Percentiles rank a stretch among this genome's conserved stretches.
phyloP scores from a whole-genome alignment of 2,888 invertebrate genomes.

The Cephonodes hylas region DNA sequence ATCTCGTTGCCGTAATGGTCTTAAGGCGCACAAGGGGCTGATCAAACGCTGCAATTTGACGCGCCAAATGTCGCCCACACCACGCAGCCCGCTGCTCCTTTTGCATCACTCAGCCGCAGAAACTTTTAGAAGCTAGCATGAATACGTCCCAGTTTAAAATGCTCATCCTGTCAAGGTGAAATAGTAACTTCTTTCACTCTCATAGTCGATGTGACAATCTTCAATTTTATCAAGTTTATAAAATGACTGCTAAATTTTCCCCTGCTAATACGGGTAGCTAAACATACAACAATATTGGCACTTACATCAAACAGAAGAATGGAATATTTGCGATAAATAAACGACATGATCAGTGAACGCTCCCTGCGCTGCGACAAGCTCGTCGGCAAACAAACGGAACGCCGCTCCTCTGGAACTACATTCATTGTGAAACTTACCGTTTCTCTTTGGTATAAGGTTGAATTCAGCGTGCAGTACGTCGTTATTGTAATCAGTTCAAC shows the following conservation, averaged over 20 bases:
- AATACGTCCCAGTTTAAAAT: too few species aligned
- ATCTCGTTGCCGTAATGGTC: slow-evolving; percentile 75
- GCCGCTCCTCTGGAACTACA: background rate
- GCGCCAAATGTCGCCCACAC: slow-evolving; percentile 66
- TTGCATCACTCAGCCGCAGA: too few species aligned
- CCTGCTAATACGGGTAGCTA: too few species aligned
- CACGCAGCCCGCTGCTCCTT: slow-evolving; percentile 3
- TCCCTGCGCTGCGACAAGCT: background rate
- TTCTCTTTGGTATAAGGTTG: background rate
- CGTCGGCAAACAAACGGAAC: background rate
- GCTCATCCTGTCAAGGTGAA: too few species aligned
- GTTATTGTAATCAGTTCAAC: slow-evolving; percentile 2
- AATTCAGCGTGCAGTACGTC: background rate
- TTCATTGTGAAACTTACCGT: background rate
- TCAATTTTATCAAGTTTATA: too few species aligned
- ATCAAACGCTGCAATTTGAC: slow-evolving; percentile 72
- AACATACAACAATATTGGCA: background rate
- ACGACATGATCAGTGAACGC: background rate
- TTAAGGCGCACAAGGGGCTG: slow-evolving; percentile 74
- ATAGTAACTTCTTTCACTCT: too few species aligned
- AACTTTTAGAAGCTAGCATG: too few species aligned
- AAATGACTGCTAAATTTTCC: too few species aligned
- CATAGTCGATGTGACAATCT: too few species aligned
- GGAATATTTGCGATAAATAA: background rate
- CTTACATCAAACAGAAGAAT: background rate